Conservation (phyloP, 35 echinoderm and acorn worm species). For the Stichopus chloronotus region DNA sequence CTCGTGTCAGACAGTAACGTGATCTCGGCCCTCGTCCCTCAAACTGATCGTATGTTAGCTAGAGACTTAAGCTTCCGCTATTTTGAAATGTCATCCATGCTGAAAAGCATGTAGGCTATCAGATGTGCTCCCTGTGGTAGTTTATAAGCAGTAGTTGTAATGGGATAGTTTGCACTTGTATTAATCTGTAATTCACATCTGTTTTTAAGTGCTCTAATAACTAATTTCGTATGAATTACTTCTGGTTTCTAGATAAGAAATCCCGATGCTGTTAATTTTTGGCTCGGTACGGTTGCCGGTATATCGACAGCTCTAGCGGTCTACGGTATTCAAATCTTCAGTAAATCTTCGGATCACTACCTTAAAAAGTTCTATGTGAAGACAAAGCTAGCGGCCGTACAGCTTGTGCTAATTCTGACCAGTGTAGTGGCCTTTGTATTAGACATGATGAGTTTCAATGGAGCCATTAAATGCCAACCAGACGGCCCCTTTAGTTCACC, state of each 20-base stretch:
- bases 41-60: too few relatives aligned
- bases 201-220: too few relatives aligned
- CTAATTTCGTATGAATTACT: background rate
- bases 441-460: background rate
- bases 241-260: background rate
- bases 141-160: too few relatives aligned
- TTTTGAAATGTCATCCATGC: too few relatives aligned
- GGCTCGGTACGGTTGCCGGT: conserved; percentile 4
- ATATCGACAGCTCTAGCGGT: conserved; percentile 5
- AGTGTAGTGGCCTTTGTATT: background rate
- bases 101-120: too few relatives aligned
- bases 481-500: background rate
- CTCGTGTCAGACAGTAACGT: too few relatives aligned
- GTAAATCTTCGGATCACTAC: conserved; percentile 24
- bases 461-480: background rate
- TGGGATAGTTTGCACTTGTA: too few relatives aligned
- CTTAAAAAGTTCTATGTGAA: conserved; percentile 10
- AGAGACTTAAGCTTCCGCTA: too few relatives aligned
- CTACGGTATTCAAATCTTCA: conserved; percentile 34
- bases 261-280: background rate
- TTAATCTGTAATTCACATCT: too few relatives aligned
- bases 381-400: background rate
- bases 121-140: too few relatives aligned
- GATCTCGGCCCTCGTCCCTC: too few relatives aligned
- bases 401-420: background rate